These are phyloP conservation scores for Mesocricetus auratus DNA, from an alignment of 2,113 vertebrate species.

Conservation along the genomic window DNA sequence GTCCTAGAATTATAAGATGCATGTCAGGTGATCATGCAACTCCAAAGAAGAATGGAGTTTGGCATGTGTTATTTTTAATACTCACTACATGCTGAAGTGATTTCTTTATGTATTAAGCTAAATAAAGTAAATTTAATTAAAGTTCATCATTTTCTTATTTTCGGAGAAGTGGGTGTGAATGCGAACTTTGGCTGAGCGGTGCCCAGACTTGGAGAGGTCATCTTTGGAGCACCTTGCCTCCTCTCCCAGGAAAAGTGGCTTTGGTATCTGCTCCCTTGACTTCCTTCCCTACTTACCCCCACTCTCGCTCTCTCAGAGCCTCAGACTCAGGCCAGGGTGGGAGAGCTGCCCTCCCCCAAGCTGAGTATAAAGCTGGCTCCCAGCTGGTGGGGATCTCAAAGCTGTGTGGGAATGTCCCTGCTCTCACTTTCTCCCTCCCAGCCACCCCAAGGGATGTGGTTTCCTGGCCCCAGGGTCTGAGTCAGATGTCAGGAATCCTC, in stretches of 20 bases:
- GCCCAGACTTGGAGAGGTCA: not conserved
- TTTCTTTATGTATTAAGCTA: not conserved
- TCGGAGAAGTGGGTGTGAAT: not conserved
- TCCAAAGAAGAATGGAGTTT: not conserved
- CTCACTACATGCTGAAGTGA: not conserved
- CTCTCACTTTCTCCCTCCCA: slow-evolving; percentile 62
- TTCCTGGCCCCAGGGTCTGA: slow-evolving; percentile 48
- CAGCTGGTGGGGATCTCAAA: not conserved
- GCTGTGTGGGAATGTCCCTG: slow-evolving; percentile 37
- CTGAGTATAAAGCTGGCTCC: not conserved
- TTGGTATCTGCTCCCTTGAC: not conserved
- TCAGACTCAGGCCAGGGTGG: not conserved
- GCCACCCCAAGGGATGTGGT: slow-evolving; percentile 45
- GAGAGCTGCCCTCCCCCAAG: too few species aligned
- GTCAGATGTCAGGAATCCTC: slow-evolving; percentile 63
- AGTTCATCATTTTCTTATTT: not conserved
- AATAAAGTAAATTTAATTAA: not conserved
- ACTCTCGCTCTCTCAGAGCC: not conserved
- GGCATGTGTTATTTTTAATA: not conserved
- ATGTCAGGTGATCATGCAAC: not conserved
- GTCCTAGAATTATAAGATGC: not conserved
- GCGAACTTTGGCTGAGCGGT: accelerated
- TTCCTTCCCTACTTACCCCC: not conserved
- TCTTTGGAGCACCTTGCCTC: not conserved
- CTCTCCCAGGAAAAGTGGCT: not conserved